Conservation (phyloP, 2,113 vertebrate species). For the Agelaius tricolor region DNA sequence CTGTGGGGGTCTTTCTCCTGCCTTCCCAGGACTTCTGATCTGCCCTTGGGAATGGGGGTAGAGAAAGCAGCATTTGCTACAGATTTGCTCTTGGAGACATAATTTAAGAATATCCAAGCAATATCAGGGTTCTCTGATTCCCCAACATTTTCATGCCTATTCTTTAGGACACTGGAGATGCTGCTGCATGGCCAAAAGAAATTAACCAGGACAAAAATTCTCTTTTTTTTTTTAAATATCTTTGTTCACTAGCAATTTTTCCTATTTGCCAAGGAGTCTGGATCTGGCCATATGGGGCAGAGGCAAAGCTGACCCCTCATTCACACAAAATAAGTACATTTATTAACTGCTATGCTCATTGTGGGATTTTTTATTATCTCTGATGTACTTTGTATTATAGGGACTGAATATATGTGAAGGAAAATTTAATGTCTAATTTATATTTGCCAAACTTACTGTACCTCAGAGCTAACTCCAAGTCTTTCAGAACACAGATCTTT, state of each 20-base stretch:
- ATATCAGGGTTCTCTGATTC: neutral
- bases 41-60: neutral
- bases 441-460: neutral
- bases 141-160: neutral
- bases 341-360: neutral
- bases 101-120: neutral
- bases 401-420: neutral
- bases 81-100: neutral
- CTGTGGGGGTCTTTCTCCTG: neutral
- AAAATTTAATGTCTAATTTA: neutral
- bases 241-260: neutral
- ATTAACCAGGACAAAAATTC: neutral
- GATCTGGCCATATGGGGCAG: neutral
- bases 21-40: neutral
- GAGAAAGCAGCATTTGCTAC: neutral
- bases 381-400: neutral
- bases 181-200: neutral
- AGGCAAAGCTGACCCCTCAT: neutral
- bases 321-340: neutral
- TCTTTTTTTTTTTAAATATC: neutral
- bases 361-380: neutral
- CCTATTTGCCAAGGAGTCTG: neutral
- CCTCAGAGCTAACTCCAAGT: neutral
- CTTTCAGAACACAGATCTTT: neutral
- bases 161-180: neutral